A percentile compares a stretch with the other conserved stretches of the same genome.
Evolutionary conservation across 2,113 vertebrate species (phyloP).

Genomic region (Tangachromis dhanisi): DNA sequence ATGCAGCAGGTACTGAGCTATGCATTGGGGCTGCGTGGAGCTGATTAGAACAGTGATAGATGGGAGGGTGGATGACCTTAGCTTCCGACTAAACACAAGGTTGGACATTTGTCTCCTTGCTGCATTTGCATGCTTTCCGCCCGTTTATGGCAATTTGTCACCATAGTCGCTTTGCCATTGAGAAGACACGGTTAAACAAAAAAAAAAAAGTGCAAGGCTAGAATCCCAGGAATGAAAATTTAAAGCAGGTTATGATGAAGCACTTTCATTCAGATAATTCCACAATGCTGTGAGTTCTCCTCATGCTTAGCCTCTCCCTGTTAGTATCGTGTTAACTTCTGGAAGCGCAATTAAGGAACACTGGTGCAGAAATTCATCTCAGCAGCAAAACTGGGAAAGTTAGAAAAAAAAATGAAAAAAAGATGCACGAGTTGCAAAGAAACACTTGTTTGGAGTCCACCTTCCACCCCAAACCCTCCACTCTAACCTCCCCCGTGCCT

Average conservation of each 20-base stretch:
- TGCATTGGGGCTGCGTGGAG: conserved; percentile 54
- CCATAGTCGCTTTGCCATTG: conserved; percentile 28
- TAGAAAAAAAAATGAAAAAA: background rate
- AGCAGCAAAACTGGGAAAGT: background rate
- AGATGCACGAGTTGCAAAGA: background rate
- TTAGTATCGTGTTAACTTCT: background rate
- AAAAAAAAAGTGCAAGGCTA: background rate
- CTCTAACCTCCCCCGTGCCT: background rate
- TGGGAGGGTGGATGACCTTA: conserved; percentile 69
- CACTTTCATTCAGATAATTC: conserved; percentile 41
- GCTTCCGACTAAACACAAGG: conserved; percentile 73
- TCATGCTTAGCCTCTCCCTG: background rate
- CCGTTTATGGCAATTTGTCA: conserved; percentile 68
- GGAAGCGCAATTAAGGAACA: conserved; percentile 16
- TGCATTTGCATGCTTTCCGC: conserved; percentile 67
- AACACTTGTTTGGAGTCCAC: background rate
- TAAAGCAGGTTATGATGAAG: conserved; percentile 54
- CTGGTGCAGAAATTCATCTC: conserved; percentile 22
- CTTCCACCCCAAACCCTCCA: background rate
- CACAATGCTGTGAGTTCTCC: background rate
- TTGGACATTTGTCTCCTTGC: conserved; percentile 69
- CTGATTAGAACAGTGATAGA: conserved; percentile 75
- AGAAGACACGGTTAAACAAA: background rate
- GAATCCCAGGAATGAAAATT: background rate
- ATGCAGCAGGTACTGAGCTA: conserved; percentile 54